Evolutionary conservation across 2,797 vertebrate species (phyloP).

Genomic region (Heteromormyrus szaboi): DNA sequence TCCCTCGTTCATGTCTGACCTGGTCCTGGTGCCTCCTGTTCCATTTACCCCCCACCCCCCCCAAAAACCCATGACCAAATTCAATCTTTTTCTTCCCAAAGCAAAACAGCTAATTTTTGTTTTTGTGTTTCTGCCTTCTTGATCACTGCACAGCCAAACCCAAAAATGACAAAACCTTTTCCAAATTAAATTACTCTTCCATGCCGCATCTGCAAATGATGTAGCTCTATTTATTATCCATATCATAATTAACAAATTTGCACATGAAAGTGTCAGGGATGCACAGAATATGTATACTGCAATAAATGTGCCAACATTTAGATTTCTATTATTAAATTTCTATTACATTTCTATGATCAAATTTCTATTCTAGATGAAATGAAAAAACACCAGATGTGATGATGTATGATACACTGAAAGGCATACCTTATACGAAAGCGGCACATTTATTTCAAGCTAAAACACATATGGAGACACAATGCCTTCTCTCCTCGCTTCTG

Average conservation of each 20-base stretch:
- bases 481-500: background rate
- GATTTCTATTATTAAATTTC: background rate
- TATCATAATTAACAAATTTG: background rate
- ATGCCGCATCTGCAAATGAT: background rate
- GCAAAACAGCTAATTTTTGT: background rate
- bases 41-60: background rate
- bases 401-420: background rate
- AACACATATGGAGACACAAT: background rate
- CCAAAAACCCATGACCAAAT: background rate
- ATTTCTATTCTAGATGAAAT: background rate
- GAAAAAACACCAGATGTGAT: background rate
- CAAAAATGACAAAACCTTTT: background rate
- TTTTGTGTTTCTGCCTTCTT: background rate
- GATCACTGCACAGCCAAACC: background rate
- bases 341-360: background rate
- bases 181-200: background rate
- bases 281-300: background rate
- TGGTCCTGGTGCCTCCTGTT: background rate
- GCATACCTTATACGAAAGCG: background rate
- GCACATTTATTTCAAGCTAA: background rate
- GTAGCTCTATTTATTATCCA: background rate
- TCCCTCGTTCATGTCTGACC: background rate
- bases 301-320: background rate
- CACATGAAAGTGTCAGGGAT: background rate
- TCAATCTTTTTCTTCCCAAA: background rate